phyloP scores from a whole-genome alignment of 2,888 invertebrate species.

The Lumbricus terrestris region DNA sequence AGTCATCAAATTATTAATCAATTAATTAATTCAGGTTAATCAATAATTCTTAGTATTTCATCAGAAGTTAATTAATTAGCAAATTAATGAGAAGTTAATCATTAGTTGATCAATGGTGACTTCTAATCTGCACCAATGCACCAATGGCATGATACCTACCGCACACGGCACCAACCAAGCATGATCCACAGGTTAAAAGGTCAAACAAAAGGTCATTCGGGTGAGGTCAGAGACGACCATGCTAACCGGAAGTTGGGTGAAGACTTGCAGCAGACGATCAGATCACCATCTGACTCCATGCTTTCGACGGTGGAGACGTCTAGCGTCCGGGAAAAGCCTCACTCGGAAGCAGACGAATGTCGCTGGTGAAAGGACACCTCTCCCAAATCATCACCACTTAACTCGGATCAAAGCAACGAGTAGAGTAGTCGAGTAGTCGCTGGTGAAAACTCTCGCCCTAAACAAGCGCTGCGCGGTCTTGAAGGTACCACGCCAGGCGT shows the following conservation, averaged over 20 bases:
- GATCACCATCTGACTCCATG: not conserved
- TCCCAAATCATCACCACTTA: not conserved
- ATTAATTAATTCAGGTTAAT: no score
- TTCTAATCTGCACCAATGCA: no score
- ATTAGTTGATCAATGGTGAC: no score
- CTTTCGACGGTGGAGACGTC: not conserved
- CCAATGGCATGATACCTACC: no score
- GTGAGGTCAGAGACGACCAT: not conserved
- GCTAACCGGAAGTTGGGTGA: not conserved
- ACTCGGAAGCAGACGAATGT: not conserved
- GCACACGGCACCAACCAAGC: no score
- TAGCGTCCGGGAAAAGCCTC: not conserved
- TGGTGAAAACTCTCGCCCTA: not conserved
- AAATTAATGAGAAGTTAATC: no score
- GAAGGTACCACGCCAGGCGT: not conserved
- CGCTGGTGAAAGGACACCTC: not conserved
- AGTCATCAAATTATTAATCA: no score
- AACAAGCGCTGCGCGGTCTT: not conserved
- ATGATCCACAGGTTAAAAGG: no score
- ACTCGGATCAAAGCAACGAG: not conserved
- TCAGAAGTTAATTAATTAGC: no score
- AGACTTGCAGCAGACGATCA: not conserved
- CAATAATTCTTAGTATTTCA: no score
- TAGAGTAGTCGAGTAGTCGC: not conserved
- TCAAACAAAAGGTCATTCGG: not conserved